Base-by-base conservation (phyloP, 1,140 invertebrate genomes). In the Solenopsis fugax region DNA sequence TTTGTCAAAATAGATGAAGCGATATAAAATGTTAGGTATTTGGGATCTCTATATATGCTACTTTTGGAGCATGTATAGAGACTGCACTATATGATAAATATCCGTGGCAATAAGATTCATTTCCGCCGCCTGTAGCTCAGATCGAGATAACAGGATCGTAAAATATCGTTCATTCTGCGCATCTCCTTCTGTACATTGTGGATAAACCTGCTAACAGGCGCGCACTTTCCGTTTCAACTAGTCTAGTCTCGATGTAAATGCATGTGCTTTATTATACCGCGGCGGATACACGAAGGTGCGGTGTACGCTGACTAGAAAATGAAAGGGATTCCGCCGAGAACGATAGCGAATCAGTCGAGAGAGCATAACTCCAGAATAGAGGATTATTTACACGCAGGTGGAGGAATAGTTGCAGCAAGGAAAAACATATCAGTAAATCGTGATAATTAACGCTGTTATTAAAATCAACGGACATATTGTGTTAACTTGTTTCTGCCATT, bases 201-300 rank as follows among this genome's bases (percentile, higher is more conserved):
- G 52, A 64, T 64, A 65, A 34, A 81, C 7, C 50, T 41, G 62
- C 52, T 58, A 58, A 82, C 37, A 52, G n/a, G 34, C 48, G 12
- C 37, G 13, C 18, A 84, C 88, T 89, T 88, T 88, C 88, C 64
- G 80, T 89, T 88, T 89, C 87, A 45, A 60, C 41, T 56, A 81
- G 54, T 56, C 54, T 54, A 69, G n/a, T 24, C 73, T 56, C n/a
- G 29, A 62, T 65, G 71, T 56, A 85, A 89, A 88, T 72, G 80
- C 78, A 56, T 65, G 29, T 29, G 37, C 54, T 50, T 88, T 85
- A 85, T 89, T 85, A 84, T 60, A 84, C 12, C 18, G 24, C 56
- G 24, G 24, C 41, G n/a, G 80, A 77, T 77, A 52, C 48, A 56
- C 81, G 65, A 29, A 73, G 78, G 78, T 72, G 78, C 60, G 34